Evolutionary conservation across 1,140 invertebrate species (phyloP).

Genomic region (Diplogasteroides magnus): DNA sequence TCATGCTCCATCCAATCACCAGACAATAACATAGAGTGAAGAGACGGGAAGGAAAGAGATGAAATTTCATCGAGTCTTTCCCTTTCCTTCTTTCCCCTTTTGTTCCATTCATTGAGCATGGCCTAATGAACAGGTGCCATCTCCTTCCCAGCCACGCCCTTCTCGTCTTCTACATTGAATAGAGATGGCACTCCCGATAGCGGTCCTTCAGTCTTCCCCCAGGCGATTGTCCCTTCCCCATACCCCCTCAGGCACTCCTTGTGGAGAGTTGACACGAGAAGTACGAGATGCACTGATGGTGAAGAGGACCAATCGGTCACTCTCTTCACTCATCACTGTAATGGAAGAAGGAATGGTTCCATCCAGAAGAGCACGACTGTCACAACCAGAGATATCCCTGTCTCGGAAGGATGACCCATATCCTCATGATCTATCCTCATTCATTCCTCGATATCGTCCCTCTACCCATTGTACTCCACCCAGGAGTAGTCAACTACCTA

Average conservation of each 20-base stretch:
- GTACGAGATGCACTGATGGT: no score
- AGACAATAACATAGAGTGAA: no score
- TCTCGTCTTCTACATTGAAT: no score
- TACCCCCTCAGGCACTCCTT: neutral
- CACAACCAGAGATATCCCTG: slow-evolving; percentile 22
- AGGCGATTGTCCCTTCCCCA: slow-evolving; percentile 14
- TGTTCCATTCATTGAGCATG: no score
- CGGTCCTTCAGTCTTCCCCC: no score
- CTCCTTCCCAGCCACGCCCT: no score
- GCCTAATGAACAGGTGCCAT: no score
- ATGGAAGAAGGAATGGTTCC: neutral
- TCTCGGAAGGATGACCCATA: slow-evolving; percentile 2
- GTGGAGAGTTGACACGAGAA: neutral
- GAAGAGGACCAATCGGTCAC: neutral
- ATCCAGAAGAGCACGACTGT: slow-evolving; percentile 13
- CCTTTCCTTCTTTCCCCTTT: no score
- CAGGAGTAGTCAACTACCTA: slow-evolving; percentile 6
- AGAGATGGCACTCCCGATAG: no score
- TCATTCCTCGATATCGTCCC: slow-evolving; percentile 6
- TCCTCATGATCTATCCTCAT: neutral
- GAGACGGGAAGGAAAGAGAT: no score
- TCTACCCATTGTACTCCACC: slow-evolving; percentile 11
- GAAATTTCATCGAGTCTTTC: no score
- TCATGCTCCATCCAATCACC: no score
- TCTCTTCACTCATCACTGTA: neutral